Conservation (phyloP, 2,888 invertebrate genomes). For the Trisateles emortualis region DNA sequence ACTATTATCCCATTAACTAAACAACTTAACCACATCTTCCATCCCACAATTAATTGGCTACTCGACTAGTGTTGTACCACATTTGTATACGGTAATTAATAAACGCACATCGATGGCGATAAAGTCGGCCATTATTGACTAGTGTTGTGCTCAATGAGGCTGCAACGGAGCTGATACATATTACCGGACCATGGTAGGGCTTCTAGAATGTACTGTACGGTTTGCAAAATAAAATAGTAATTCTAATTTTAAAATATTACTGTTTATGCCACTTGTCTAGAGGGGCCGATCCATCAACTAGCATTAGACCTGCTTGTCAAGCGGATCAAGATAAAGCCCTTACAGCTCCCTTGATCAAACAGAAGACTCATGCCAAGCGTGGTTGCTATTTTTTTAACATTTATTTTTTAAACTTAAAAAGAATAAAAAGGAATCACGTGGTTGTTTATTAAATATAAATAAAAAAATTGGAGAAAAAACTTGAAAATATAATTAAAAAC, state of each 20-base stretch:
- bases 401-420: no score
- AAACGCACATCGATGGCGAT: slow-evolving; percentile 34
- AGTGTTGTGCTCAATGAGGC: slow-evolving; percentile 53
- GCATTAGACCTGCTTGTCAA: no score
- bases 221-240: slow-evolving; percentile 17
- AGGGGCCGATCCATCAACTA: no score
- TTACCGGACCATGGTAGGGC: slow-evolving; percentile 55
- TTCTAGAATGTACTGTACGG: slow-evolving; percentile 54
- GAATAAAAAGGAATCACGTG: no score
- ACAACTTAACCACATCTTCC: slow-evolving; percentile 24
- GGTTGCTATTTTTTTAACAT: no score
- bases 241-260: neutral
- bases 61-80: slow-evolving; percentile 25
- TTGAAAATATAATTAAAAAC: no score
- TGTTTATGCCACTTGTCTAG: neutral
- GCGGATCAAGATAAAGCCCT: no score
- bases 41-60: slow-evolving; percentile 29
- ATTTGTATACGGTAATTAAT: slow-evolving; percentile 42
- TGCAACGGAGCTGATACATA: slow-evolving; percentile 63
- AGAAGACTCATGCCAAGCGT: no score
- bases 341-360: no score
- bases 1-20: neutral
- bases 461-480: no score
- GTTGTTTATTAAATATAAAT: no score
- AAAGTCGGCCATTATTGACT: slow-evolving; percentile 42